Evolutionary conservation across 2,797 vertebrate genomes (phyloP).

Genomic region (Melopsittacus undulatus): DNA sequence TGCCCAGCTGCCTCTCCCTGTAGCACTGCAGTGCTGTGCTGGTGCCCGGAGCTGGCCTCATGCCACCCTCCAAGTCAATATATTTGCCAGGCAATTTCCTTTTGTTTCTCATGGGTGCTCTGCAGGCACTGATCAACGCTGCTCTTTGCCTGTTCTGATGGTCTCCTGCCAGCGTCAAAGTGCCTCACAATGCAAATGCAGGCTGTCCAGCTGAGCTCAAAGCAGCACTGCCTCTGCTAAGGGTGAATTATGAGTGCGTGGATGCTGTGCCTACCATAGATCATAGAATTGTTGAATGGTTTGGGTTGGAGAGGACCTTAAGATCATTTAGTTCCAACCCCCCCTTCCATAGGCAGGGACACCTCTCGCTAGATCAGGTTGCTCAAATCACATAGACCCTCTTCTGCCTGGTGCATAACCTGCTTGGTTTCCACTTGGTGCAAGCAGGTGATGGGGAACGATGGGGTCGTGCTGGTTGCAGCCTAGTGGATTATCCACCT

Average conservation of each 20-base stretch:
- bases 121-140: not conserved
- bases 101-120: not conserved
- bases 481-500: not conserved
- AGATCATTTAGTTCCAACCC: not conserved
- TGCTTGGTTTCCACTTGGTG: not conserved
- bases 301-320: not conserved
- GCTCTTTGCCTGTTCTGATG: fast-evolving
- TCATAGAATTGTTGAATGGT: not conserved
- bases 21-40: not conserved
- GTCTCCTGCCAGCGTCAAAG: not conserved
- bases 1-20: not conserved
- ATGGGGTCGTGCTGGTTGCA: not conserved
- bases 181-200: not conserved
- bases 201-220: not conserved
- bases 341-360: not conserved
- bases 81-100: not conserved
- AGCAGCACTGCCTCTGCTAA: not conserved
- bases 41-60: fast-evolving
- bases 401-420: not conserved
- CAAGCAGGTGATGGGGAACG: not conserved
- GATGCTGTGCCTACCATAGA: not conserved
- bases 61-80: not conserved
- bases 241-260: not conserved
- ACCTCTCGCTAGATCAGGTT: not conserved
- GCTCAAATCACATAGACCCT: not conserved